Conservation (phyloP, 2,797 vertebrate genomes). For the Amblyopsis hoosieri region DNA sequence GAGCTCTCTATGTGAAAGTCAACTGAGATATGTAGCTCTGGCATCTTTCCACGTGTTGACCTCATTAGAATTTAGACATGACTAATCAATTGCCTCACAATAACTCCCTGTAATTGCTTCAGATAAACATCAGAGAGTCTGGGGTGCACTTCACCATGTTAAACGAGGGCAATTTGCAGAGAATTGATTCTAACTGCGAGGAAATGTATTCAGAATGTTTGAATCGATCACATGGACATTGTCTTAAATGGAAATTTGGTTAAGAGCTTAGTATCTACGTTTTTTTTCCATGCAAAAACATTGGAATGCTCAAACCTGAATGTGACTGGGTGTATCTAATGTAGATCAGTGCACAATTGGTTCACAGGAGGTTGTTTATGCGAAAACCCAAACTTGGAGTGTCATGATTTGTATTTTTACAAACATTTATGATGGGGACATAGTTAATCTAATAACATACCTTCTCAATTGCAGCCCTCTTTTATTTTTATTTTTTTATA, state of each 20-base stretch:
- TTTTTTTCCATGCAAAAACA: background rate
- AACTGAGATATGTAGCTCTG: background rate
- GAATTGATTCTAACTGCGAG: conserved; percentile 61
- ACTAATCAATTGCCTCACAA: conserved; percentile 67
- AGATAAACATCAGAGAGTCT: conserved; percentile 72
- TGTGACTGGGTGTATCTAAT: background rate
- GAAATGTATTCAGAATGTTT: conserved; percentile 51
- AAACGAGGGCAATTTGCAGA: conserved; percentile 75
- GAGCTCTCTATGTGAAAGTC: background rate
- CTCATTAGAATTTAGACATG: conserved; percentile 64
- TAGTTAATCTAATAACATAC: too few species aligned
- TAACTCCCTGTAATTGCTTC: conserved; percentile 69
- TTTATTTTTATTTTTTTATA: too few species aligned
- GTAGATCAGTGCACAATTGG: too few species aligned
- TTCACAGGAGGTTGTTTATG: too few species aligned
- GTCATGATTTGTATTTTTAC: too few species aligned
- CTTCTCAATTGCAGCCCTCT: too few species aligned
- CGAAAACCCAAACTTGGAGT: too few species aligned
- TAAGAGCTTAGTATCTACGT: background rate
- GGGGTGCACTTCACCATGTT: conserved; percentile 53
- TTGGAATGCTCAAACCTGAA: background rate
- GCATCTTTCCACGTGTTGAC: conserved; percentile 40
- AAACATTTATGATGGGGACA: too few species aligned
- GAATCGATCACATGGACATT: conserved; percentile 32
- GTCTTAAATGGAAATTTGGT: conserved; percentile 17